These are phyloP conservation scores for Sarcophaga carnaria DNA, from an alignment of 2,888 invertebrate genomes.

Conservation along the genomic window DNA sequence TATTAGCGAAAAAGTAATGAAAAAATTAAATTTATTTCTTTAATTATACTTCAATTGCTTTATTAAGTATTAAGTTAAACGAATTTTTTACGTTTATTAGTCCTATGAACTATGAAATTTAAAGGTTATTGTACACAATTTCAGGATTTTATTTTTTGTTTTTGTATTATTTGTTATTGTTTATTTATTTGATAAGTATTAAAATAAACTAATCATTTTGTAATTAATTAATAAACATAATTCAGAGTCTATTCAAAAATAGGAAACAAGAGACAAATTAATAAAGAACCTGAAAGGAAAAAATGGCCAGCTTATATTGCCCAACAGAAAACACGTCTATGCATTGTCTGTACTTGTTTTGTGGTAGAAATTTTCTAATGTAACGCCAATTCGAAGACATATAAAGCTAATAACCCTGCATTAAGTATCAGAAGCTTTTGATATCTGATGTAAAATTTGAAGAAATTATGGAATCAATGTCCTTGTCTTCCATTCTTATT, in stretches of 20 bases:
- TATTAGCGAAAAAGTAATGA: constrained; percentile 74
- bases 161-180: neutral
- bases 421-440: too few relatives aligned
- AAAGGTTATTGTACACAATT: neutral
- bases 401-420: too few relatives aligned
- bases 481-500: too few relatives aligned
- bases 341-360: too few relatives aligned
- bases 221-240: neutral
- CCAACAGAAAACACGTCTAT: too few relatives aligned
- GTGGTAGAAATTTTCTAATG: too few relatives aligned
- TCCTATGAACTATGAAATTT: constrained; percentile 54
- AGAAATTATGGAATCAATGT: too few relatives aligned
- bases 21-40: constrained; percentile 50
- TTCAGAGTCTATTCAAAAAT: neutral
- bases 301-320: too few relatives aligned
- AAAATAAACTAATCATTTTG: neutral
- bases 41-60: neutral
- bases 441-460: too few relatives aligned
- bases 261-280: too few relatives aligned
- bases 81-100: constrained; percentile 41
- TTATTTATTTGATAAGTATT: neutral
- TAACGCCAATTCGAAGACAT: too few relatives aligned
- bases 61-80: constrained; percentile 19
- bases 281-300: too few relatives aligned
- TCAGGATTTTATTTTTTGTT: neutral